phyloP scores from a whole-genome alignment of 2,888 invertebrate genomes.

The Zhuqinia jingwanae region DNA sequence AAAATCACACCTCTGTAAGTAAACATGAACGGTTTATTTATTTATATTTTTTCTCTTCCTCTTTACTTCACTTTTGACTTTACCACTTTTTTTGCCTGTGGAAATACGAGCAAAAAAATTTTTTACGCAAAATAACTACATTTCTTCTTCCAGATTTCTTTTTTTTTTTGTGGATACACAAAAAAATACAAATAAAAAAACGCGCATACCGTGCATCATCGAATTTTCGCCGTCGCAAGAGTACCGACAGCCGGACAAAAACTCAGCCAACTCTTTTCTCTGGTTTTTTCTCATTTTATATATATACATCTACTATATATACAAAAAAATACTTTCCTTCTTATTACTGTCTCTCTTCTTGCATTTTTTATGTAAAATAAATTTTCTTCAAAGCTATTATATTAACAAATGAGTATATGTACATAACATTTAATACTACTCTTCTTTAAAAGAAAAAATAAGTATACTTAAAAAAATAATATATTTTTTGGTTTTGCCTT shows the following conservation, averaged over 20 bases:
- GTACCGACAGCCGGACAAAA: constrained; percentile 59
- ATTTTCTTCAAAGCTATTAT: constrained; percentile 32
- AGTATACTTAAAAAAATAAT: background rate
- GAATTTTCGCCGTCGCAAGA: constrained; percentile 57
- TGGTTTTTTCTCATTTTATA: constrained; percentile 23
- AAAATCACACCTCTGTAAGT: constrained; percentile 13
- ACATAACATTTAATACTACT: background rate
- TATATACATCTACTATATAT: background rate
- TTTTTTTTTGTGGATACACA: constrained; percentile 29
- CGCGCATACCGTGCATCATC: constrained; percentile 47
- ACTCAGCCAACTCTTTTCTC: constrained; percentile 59
- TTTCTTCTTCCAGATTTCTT: constrained; percentile 31
- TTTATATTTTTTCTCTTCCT: constrained; percentile 8
- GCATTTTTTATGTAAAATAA: constrained; percentile 36
- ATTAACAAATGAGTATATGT: background rate
- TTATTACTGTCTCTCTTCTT: constrained; percentile 68
- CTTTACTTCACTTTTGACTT: constrained; percentile 19
- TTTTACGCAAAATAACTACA: constrained; percentile 19
- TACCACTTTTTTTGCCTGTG: constrained; percentile 12
- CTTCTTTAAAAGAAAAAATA: too few species aligned
- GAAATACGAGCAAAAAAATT: constrained; percentile 9
- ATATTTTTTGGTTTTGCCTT: background rate
- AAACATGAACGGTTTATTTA: constrained; percentile 22
- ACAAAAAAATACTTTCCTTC: constrained; percentile 67
- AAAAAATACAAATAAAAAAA: too few species aligned